Base-by-base conservation (phyloP, 2,113 vertebrate species). In the Merops nubicus region DNA sequence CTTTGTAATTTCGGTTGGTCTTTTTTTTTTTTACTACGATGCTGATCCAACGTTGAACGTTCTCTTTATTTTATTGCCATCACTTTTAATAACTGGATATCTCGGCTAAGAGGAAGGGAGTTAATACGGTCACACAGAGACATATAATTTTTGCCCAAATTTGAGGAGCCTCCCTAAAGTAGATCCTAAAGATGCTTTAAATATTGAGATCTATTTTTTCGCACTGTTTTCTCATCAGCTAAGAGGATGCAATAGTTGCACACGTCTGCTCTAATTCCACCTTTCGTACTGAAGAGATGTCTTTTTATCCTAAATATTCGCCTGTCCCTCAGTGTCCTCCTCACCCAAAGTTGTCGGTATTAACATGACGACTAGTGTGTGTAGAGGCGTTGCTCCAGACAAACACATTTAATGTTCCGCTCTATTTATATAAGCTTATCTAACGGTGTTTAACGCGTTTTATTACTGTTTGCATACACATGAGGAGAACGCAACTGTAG, bases 121-220 rank as follows among this genome's bases (percentile, higher is more conserved):
- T 69, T 89, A 91, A 63, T 86, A 18, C 15, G 54, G 40, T 83
- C 77, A 78, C 85, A 81, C 75, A 95, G 91, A 97, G 88, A 92
- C 75, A 4, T 9, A 3, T 31, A n/a, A n/a, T 88, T 89, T 91
- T 70, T 69, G 18, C 42, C 51, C 3, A 11, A 96, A 93, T 94
- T 92, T 94, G 31, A 85, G 64, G 92, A 96, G 31, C 83, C 34
- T 21, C n/a, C 51, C 72, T 79, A 91, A 97, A 85, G 86, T 83
- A 97, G 93, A 96, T 64, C 82, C 79, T 95, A 42, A 73, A 88
- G 54, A 70, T 82, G 26, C 87, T 91, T 91, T 82, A 42, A 86
- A 33, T 90, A 69, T 29, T 31, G 18, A 1, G 65, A 42, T 56
- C 4, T 50, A 31, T 67, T 82, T 70, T 90, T 75, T n/a, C 74